Base-by-base conservation (phyloP, 1,140 invertebrate species). In the Listronotus oregonensis region DNA sequence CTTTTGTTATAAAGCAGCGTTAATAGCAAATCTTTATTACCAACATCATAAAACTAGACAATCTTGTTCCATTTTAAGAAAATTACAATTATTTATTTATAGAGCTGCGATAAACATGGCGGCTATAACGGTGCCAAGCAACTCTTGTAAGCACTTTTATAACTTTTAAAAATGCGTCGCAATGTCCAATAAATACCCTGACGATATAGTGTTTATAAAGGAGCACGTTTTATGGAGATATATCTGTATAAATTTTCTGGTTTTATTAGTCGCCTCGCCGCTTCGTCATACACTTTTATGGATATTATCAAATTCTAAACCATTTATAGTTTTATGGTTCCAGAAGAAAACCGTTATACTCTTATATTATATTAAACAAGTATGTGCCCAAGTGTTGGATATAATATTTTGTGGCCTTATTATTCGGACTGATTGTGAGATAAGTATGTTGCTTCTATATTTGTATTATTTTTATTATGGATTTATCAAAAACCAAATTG, bases 201-300 rank as follows among this genome's bases (percentile, higher is more conserved):
- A 44, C 42, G 43, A 57, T 49, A 59, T 31, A 18, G 46, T 59
- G 57, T 59, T 59, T 59, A 59, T 44, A 59, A 59, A 59, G 57
- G 46, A 59, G 12, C 27, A 31, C 15, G 57, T 47, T 59, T 59
- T 59, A 49, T 44, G 57, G 47, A 27, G 27, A 59, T 40, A 49
- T 47, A 44, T 49, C 31, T 59, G 15, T 59, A 59, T 59, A 59
- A 59, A 59, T 59, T 59, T 59, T 27, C n/a, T n/a, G 46, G 14
- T 57, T 59, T 59, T 59, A 59, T 59, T 59, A 49, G 46, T 12
- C 34, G 34, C 11, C 34, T 37, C 11, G 8, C 1, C 34, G 11
- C 34, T 12, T 10, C 8, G 34, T 37, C 8, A 37, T 37, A 9
- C 11, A 37, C 34, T 37, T 37, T 37, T 37, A 37, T 12, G 34